Evolutionary conservation across 2,113 vertebrate genomes (phyloP).

Genomic region (Ptilorrhoa leucosticta): DNA sequence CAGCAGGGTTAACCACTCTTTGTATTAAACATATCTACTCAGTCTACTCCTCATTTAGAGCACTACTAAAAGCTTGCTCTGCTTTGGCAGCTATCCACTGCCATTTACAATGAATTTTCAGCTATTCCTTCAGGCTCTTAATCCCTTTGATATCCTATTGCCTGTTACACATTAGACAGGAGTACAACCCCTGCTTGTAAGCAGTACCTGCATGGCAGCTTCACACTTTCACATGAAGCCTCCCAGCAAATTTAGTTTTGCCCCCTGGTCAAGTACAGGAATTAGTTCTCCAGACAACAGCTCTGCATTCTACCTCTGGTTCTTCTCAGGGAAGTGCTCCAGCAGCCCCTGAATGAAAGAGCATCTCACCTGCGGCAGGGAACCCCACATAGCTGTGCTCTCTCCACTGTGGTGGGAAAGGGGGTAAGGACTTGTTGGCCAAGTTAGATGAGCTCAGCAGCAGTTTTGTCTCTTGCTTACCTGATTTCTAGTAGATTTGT

Average conservation of each 20-base stretch:
- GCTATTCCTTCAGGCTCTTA: background rate
- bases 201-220: background rate
- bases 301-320: background rate
- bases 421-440: slow-evolving; percentile 5
- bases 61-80: slow-evolving; percentile 34
- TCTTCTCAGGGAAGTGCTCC: background rate
- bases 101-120: slow-evolving; percentile 50
- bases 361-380: background rate
- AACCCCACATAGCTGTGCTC: background rate
- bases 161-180: background rate
- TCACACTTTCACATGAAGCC: background rate
- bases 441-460: slow-evolving; percentile 38
- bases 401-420: background rate
- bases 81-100: slow-evolving; percentile 50
- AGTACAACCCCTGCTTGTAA: background rate
- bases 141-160: slow-evolving; percentile 24
- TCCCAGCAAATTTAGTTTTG: background rate
- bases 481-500: slow-evolving; percentile 42
- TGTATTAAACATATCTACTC: background rate
- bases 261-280: background rate
- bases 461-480: slow-evolving; percentile 51
- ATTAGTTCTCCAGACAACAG: slow-evolving; percentile 47
- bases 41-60: slow-evolving; percentile 14
- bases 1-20: background rate
- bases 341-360: background rate